Evolutionary conservation across 2,888 invertebrate species (phyloP), one percentile per base, ranked within the genome.

Genomic region (Caenorhabditis panamensis): DNA sequence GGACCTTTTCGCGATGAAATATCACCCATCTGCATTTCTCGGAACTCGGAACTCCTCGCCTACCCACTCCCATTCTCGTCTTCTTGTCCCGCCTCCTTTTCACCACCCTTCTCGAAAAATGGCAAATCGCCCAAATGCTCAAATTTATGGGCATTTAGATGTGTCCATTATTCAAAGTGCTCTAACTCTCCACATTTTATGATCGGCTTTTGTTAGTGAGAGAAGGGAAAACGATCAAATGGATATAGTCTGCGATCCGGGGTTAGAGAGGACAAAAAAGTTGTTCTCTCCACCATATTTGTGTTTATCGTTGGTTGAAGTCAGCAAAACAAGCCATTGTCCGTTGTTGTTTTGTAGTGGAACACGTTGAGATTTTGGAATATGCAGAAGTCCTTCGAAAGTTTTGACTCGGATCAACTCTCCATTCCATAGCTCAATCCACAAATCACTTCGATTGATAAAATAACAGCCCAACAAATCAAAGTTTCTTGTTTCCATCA

Each of bases 161-260:
- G 22, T 75, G 75, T 61, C 59, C 75, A 75, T 75, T 75, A 75
- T 75, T 66, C 75, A 66, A 66, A 75, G 59, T 75, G 59, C 64
- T 73, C 64, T 62, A 26, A 13, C 49, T n/a, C n/a, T 31, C 58
- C 28, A 6, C 61, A 51, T 36, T 53, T 61, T 44, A 36, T 16
- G 62, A 44, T 53, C 62, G 41, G 28, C 53, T 58, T 47, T 20
- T 28, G 28, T 22, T 37, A 37, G 8, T 3, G n/a, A 1, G 24
- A 53, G 54, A 1, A 20, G 28, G 18, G 3, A 20, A 37, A 18
- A 11, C 44, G 44, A 58, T n/a, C 22, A 47, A 67, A 28, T 16
- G 51, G 51, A 53, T 16, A 26, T 53, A 41, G n/a, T 18, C 47
- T 18, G 47, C 18, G 18, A 16, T 13, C 36, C 36, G 41, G 16